Evolutionary conservation across 2,113 vertebrate genomes (phyloP).

Genomic region (Thoracochromis brauschi): DNA sequence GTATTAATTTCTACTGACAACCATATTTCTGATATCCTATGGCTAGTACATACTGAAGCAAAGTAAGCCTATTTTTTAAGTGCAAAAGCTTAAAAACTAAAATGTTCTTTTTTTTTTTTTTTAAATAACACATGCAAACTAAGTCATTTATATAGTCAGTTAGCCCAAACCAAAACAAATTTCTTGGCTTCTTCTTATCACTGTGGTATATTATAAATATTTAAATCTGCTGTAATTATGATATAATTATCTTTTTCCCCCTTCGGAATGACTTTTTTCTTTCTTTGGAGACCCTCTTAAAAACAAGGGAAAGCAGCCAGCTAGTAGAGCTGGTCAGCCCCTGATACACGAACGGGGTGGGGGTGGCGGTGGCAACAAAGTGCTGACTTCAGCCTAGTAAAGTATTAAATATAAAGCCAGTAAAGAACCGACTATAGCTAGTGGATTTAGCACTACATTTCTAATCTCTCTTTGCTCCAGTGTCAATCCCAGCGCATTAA

Average conservation of each 20-base stretch:
- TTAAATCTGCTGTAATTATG: background rate
- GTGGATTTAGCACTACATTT: constrained; percentile 36
- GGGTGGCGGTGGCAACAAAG: background rate
- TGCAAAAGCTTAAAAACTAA: background rate
- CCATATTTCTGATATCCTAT: background rate
- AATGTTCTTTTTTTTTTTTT: background rate
- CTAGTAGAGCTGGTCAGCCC: background rate
- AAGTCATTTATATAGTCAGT: background rate
- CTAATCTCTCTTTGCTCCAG: constrained; percentile 36
- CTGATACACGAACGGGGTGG: background rate
- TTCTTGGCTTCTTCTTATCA: background rate
- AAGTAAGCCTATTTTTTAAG: background rate
- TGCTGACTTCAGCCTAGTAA: constrained; percentile 39
- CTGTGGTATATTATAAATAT: background rate
- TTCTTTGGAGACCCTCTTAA: background rate
- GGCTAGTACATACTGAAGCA: background rate
- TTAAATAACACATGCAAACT: background rate
- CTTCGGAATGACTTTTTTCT: background rate
- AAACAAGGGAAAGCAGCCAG: background rate
- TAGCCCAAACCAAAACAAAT: background rate
- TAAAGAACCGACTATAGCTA: constrained; percentile 25
- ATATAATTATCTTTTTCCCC: background rate
- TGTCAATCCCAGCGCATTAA: constrained; percentile 17
- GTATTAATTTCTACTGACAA: background rate
- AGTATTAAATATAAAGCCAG: constrained; percentile 52